Percentiles rank a stretch among this genome's conserved stretches.
Evolutionary conservation across 1,140 invertebrate genomes (phyloP).

Genomic region (Scaptomyza montana): DNA sequence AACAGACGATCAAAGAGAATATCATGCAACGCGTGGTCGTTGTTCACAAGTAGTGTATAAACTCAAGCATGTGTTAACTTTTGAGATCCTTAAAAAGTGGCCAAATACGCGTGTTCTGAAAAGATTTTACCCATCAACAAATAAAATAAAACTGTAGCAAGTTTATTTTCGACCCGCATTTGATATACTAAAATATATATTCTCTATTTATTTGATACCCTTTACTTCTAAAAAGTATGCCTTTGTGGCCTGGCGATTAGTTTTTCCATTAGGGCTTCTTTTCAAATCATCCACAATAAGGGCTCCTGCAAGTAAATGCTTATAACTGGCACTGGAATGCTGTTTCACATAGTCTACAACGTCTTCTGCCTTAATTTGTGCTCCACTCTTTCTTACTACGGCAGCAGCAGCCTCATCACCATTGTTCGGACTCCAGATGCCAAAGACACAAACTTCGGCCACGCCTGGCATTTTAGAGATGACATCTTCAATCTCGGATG

Average conservation of each 20-base stretch:
- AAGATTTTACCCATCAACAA: no score
- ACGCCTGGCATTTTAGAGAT: slow-evolving; percentile 59
- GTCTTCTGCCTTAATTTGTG: slow-evolving; percentile 35
- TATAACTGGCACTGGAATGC: slow-evolving; percentile 16
- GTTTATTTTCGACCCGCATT: no score
- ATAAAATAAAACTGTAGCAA: no score
- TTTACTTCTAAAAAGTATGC: slow-evolving; percentile 29
- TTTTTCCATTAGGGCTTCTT: slow-evolving; percentile 28
- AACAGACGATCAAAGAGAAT: no score
- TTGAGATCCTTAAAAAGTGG: no score
- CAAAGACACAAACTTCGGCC: slow-evolving; percentile 66
- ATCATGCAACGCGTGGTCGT: no score
- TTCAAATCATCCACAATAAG: slow-evolving; percentile 79
- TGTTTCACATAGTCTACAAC: slow-evolving; percentile 38
- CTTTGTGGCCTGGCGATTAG: slow-evolving; percentile 26
- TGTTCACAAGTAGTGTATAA: no score
- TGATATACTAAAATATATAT: no score
- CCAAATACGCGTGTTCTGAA: no score
- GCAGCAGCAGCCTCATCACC: slow-evolving; percentile 62
- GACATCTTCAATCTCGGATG: slow-evolving; percentile 62
- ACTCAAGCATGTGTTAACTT: no score
- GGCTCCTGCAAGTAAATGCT: slow-evolving; percentile 75
- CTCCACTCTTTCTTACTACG: slow-evolving; percentile 34
- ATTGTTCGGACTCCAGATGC: slow-evolving; percentile 42
- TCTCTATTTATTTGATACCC: no score